phyloP scores from a whole-genome alignment of 2,113 vertebrate species.

The Setophaga kirtlandii region DNA sequence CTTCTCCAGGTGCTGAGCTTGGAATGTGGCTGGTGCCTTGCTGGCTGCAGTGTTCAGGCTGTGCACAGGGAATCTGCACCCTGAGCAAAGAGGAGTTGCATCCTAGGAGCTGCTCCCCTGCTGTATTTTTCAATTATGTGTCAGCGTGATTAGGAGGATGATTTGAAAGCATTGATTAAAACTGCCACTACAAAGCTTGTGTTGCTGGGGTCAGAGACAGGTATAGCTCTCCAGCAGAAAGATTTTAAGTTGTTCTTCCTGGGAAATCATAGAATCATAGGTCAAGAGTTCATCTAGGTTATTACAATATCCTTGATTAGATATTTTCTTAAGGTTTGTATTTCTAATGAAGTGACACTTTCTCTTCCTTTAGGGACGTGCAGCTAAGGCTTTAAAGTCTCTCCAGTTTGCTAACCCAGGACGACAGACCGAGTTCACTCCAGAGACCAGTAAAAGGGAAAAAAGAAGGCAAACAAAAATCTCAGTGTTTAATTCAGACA shows the following conservation, averaged over 20 bases:
- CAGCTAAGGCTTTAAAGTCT: constrained; percentile 83
- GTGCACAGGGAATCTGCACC: neutral
- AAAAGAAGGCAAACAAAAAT: constrained; percentile 80
- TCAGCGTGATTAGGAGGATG: neutral
- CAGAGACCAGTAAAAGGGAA: constrained; percentile 82
- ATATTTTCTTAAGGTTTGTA: neutral
- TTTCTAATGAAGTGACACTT: constrained; percentile 2
- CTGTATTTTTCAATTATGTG: neutral
- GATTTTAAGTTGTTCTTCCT: neutral
- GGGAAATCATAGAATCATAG: neutral
- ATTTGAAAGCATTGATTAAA: neutral
- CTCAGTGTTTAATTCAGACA: constrained; percentile 72
- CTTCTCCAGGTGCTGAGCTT: neutral
- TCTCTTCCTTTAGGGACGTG: constrained; percentile 76
- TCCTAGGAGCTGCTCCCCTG: neutral
- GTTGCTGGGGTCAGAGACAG: neutral
- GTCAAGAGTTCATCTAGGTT: neutral
- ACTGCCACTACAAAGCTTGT: neutral
- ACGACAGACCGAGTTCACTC: constrained; percentile 81
- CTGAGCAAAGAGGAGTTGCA: neutral
- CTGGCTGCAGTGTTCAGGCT: neutral
- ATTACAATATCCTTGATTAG: neutral
- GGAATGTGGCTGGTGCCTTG: neutral
- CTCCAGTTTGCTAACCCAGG: constrained; percentile 85
- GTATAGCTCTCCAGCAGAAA: neutral